These are phyloP conservation scores for Myotis davidii DNA, from an alignment of 2,113 vertebrate species.

Conservation along the genomic window DNA sequence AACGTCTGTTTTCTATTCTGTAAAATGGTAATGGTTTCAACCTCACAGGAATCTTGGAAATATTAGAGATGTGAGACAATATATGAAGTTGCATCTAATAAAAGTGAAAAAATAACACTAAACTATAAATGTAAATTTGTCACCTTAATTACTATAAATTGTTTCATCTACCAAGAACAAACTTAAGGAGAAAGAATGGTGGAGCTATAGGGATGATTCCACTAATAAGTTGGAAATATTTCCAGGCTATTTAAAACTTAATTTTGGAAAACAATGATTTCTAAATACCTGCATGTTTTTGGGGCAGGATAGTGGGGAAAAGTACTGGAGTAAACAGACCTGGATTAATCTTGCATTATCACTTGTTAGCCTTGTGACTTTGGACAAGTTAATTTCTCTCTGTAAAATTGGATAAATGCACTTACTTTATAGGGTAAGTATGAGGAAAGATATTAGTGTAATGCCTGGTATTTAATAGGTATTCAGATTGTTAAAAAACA, in stretches of 20 bases:
- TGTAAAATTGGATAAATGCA: not conserved
- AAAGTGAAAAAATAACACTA: not conserved
- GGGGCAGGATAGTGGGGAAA: not conserved
- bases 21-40: not conserved
- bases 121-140: conserved; percentile 27
- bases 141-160: not conserved
- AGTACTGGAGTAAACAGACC: not conserved
- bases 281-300: not conserved
- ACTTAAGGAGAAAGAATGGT: not conserved
- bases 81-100: not conserved
- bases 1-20: not conserved
- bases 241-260: conserved; percentile 40
- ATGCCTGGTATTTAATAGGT: not conserved
- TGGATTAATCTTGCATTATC: not conserved
- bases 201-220: not conserved
- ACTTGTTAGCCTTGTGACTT: not conserved
- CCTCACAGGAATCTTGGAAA: not conserved
- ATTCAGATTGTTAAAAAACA: not conserved
- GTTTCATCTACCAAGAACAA: conserved; percentile 6
- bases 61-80: not conserved
- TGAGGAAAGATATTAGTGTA: not conserved
- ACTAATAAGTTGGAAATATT: not conserved
- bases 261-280: conserved; percentile 22
- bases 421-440: not conserved
- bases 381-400: conserved; percentile 28